phyloP scores from a whole-genome alignment of 2,888 invertebrate species.

The Meghimatium bilineatum region DNA sequence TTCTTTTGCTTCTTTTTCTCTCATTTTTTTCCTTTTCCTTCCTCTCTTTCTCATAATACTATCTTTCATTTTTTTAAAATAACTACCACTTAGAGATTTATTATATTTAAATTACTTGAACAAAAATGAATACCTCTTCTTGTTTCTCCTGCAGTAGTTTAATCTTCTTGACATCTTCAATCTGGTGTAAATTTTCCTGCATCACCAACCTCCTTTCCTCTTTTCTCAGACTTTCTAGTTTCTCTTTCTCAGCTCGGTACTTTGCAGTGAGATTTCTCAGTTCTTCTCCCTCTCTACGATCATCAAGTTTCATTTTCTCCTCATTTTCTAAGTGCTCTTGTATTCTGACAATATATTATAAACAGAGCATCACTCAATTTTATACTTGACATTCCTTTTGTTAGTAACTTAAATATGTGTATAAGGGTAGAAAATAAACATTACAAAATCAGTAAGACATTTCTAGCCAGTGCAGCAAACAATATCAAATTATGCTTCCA shows the following conservation, averaged over 20 bases:
- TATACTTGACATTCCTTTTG: neutral
- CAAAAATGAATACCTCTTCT: constrained; percentile 67
- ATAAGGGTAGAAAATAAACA: neutral
- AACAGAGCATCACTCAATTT: neutral
- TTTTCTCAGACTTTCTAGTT: constrained; percentile 68
- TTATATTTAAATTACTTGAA: neutral
- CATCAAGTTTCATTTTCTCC: constrained; percentile 60
- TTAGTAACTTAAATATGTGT: neutral
- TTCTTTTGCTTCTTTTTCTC: neutral
- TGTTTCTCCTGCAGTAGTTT: constrained; percentile 69
- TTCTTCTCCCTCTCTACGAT: constrained; percentile 72
- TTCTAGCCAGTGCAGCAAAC: too few relatives aligned
- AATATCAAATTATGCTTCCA: too few relatives aligned
- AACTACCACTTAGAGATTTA: neutral
- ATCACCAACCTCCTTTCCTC: constrained; percentile 70
- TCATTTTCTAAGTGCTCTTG: constrained; percentile 62
- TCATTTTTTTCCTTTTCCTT: too few relatives aligned
- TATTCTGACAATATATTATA: constrained; percentile 59
- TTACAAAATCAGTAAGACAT: too few relatives aligned
- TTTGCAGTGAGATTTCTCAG: constrained; percentile 71
- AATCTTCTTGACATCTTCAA: constrained; percentile 69
- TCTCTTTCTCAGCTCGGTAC: constrained; percentile 71
- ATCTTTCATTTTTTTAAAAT: neutral
- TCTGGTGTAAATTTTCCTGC: constrained; percentile 73
- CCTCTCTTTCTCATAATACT: neutral